Evolutionary conservation across 2,888 invertebrate species (phyloP), one percentile per base, ranked within the genome.

Genomic region (Syrista parreyssii): DNA sequence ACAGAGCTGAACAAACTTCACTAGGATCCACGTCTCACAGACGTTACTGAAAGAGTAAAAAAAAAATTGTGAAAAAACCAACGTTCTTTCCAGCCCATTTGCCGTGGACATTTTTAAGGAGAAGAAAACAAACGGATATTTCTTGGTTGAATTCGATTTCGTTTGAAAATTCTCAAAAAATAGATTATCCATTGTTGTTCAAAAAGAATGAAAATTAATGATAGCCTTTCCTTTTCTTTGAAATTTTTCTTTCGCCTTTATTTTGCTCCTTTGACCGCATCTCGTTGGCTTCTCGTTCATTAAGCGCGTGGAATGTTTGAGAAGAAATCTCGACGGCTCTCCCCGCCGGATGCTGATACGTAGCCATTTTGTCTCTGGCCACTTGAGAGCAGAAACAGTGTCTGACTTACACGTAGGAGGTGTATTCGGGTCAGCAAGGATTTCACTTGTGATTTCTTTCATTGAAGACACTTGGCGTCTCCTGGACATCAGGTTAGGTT

Each of bases 391-490:
- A 55, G 55, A 23, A 55, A 55, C 55, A 55, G 23, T 33, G 71
- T 71, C 31, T 33, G 31, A 23, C 9, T 71, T 71, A 31, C 71
- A 33, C 36, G 34, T 33, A 33, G 74, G 74, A 74, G 23, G n/a
- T 34, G n/a, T 74, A 74, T 74, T 35, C 74, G 74, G 74, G 74
- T 74, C 74, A 35, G n/a, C 35, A 33, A 33, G 74, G 31, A 35
- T 74, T 74, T 74, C 74, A 74, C 74, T 74, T 74, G 74, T 74
- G 74, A 74, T 74, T 74, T 74, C 74, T 35, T 74, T 35, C 35
- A 71, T 32, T n/a, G 23, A 71, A 33, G 35, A 11, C 33, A 30
- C 74, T 33, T 31, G 11, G 32, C 31, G 71, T 71, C 55, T 23
- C 55, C 55, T 55, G 55, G 23, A 55, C 23, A 23, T 23, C 23